Percentiles rank a stretch among this genome's conserved stretches.
phyloP scores from a whole-genome alignment of 2,113 vertebrate species.

The Ancistrus triradiatus region DNA sequence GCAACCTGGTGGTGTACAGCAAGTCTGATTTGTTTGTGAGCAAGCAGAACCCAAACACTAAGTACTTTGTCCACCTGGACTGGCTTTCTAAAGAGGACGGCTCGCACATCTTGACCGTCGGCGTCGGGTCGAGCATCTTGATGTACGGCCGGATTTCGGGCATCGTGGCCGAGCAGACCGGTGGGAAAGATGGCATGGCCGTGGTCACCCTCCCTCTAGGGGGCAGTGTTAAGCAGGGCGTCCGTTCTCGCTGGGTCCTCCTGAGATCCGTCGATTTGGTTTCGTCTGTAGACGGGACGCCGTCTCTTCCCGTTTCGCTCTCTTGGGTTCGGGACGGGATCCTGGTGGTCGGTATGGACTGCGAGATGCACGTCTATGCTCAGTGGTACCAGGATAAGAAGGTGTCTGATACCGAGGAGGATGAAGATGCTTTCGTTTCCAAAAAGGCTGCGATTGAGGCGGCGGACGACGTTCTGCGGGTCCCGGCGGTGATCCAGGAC shows the following conservation, averaged over 20 bases:
- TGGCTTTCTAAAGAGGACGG: conserved; percentile 99
- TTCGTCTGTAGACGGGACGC: conserved; percentile 93
- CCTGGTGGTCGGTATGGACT: conserved; percentile 97
- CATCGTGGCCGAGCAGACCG: conserved; percentile 86
- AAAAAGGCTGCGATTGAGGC: conserved; percentile 72
- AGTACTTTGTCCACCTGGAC: conserved; percentile 95
- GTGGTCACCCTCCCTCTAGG: conserved; percentile 94
- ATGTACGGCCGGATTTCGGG: conserved; percentile 96
- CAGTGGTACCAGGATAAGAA: conserved; percentile 91
- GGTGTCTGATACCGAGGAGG: conserved; percentile 70
- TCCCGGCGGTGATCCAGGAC: conserved; percentile 89
- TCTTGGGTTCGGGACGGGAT: conserved; percentile 98
- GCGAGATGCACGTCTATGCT: conserved; percentile 98
- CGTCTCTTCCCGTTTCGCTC: conserved; percentile 90
- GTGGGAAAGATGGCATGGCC: conserved; percentile 88
- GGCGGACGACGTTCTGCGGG: conserved; percentile 81
- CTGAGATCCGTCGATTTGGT: conserved; percentile 87
- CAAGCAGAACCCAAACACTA: conserved; percentile 90
- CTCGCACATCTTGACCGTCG: conserved; percentile 95
- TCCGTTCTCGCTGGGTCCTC: conserved; percentile 91
- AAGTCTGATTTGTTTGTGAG: conserved; percentile 87
- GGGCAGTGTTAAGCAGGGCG: conserved; percentile 97
- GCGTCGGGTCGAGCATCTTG: conserved; percentile 93
- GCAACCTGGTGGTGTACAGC: conserved; percentile 96
- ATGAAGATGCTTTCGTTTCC: conserved; percentile 37